phyloP scores from a whole-genome alignment of 2,888 invertebrate genomes.

The Enoplolaimus lenunculus region DNA sequence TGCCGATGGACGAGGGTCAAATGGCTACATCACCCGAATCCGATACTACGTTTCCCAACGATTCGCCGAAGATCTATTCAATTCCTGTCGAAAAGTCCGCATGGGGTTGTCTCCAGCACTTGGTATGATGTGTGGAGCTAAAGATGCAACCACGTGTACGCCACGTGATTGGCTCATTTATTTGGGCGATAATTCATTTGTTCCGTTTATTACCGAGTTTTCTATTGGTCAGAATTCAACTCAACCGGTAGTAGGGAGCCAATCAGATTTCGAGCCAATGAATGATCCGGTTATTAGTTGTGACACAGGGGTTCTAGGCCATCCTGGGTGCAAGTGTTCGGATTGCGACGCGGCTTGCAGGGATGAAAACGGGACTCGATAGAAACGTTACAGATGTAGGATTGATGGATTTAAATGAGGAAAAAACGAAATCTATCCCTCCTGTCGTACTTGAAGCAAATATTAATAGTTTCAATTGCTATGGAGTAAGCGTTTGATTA shows the following conservation, averaged over 20 bases:
- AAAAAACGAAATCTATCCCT: no score
- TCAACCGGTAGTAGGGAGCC: no score
- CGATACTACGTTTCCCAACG: background rate
- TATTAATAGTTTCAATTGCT: no score
- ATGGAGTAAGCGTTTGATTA: no score
- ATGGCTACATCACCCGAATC: no score
- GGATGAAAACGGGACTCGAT: no score
- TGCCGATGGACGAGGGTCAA: no score
- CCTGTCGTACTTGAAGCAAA: no score
- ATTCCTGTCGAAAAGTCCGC: background rate
- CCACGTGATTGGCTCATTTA: background rate
- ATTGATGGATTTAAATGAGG: no score
- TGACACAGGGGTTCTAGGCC: background rate
- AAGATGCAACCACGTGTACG: background rate
- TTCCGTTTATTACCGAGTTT: background rate
- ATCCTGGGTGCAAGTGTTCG: background rate
- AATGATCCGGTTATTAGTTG: background rate
- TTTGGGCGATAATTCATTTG: slow-evolving; percentile 8
- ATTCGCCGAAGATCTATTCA: background rate
- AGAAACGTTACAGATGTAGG: no score
- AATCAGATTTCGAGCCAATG: no score
- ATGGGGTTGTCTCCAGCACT: background rate
- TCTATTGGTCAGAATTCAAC: background rate
- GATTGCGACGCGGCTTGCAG: background rate
- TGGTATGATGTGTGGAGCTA: background rate